These are phyloP conservation scores for Musca domestica DNA, from an alignment of 1,140 invertebrate genomes.

Conservation along the genomic window DNA sequence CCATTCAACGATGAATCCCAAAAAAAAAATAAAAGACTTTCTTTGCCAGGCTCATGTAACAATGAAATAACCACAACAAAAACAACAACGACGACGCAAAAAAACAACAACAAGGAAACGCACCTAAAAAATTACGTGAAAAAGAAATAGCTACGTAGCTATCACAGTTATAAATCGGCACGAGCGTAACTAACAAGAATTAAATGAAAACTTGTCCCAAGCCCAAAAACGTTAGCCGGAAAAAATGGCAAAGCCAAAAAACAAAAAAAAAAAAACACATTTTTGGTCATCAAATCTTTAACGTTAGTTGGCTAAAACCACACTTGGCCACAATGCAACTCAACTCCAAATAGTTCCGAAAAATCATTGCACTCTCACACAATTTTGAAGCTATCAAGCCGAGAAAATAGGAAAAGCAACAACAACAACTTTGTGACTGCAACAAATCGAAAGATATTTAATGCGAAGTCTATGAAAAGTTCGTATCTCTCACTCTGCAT, in stretches of 20 bases:
- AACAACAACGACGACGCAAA: background rate
- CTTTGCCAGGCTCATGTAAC: too few species aligned
- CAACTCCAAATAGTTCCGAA: too few species aligned
- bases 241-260: background rate
- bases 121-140: background rate
- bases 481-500: background rate
- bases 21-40: too few species aligned
- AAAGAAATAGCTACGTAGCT: slow-evolving; percentile 8
- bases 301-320: background rate
- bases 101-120: slow-evolving; percentile 10
- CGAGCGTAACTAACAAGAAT: slow-evolving; percentile 28
- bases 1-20: background rate
- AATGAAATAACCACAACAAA: background rate
- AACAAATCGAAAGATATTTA: slow-evolving; percentile 19
- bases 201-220: slow-evolving; percentile 24
- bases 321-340: background rate
- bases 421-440: background rate
- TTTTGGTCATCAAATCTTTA: slow-evolving; percentile 19
- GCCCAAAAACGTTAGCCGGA: too few species aligned
- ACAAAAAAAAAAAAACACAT: slow-evolving; percentile 15
- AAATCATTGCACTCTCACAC: too few species aligned
- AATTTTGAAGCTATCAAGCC: background rate
- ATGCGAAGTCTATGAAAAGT: slow-evolving; percentile 20
- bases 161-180: slow-evolving; percentile 27
- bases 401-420: background rate